Evolutionary conservation across 2,113 vertebrate species (phyloP).

Genomic region (Ardeotis arabs): DNA sequence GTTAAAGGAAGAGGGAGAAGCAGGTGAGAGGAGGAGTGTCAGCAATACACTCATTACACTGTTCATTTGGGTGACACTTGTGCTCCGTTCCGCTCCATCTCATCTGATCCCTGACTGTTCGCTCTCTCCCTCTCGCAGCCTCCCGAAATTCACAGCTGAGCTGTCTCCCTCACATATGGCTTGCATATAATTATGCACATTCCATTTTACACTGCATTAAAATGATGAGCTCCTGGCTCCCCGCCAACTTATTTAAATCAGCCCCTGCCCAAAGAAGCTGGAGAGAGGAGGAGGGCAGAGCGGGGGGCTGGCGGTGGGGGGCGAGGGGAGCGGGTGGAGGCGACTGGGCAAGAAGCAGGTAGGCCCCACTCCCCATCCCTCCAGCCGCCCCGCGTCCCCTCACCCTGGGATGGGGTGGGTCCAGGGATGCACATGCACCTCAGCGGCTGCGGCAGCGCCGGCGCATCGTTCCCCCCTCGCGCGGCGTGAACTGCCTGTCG

Average conservation of each 20-base stretch:
- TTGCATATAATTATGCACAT: slow-evolving; percentile 91
- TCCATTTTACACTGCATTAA: slow-evolving; percentile 91
- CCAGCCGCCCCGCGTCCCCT: background rate
- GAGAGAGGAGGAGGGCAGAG: slow-evolving; percentile 78
- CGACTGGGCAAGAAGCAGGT: background rate
- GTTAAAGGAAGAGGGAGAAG: slow-evolving; percentile 71
- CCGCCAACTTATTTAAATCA: slow-evolving; percentile 92
- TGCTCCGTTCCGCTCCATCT: slow-evolving; percentile 76
- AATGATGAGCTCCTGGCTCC: slow-evolving; percentile 90
- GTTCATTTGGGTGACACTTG: slow-evolving; percentile 80
- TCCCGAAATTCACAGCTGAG: slow-evolving; percentile 83
- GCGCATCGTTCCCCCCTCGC: background rate
- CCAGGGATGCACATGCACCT: background rate
- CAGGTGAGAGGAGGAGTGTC: slow-evolving; percentile 79
- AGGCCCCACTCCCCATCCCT: fast-evolving
- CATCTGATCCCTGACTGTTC: slow-evolving; percentile 77
- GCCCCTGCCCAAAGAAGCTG: slow-evolving; percentile 72
- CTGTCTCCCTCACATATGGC: slow-evolving; percentile 86
- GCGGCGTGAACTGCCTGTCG: slow-evolving; percentile 19
- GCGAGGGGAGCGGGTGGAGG: background rate
- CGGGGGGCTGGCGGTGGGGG: slow-evolving; percentile 28
- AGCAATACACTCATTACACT: slow-evolving; percentile 80
- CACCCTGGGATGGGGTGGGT: fast-evolving
- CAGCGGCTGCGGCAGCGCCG: background rate
- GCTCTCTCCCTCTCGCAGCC: slow-evolving; percentile 74